Conservation (phyloP, 2,888 invertebrate genomes). For the Theodoxus fluviatilis region DNA sequence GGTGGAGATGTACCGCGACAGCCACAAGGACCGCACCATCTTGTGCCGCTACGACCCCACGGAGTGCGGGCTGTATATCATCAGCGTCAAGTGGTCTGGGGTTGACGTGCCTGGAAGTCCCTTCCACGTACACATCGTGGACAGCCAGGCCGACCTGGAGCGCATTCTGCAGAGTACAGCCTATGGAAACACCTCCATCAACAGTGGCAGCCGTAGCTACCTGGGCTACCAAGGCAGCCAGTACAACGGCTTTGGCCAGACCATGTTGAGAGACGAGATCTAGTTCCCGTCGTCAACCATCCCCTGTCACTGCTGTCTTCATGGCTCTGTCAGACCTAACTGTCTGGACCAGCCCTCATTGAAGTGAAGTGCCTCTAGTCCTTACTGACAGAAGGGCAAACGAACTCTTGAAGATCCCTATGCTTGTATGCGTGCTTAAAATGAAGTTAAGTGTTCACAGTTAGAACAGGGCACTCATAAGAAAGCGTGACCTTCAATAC, state of each 20-base stretch:
- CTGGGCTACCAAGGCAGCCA: neutral
- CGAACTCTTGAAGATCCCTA: no score
- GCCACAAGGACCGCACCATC: slow-evolving; percentile 96
- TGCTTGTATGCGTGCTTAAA: no score
- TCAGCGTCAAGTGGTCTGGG: slow-evolving; percentile 97
- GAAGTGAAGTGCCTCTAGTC: no score
- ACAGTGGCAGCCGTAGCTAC: slow-evolving; percentile 22
- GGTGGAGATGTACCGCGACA: slow-evolving; percentile 99
- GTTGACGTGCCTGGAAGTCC: slow-evolving; percentile 97
- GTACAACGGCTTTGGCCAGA: no score
- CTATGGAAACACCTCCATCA: slow-evolving; percentile 34
- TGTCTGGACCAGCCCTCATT: no score
- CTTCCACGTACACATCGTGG: slow-evolving; percentile 98
- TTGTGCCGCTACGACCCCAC: slow-evolving; percentile 98
- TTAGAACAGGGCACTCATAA: no score
- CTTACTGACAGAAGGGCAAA: no score
- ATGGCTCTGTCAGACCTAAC: neutral
- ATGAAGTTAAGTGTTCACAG: no score
- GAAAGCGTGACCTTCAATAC: no score
- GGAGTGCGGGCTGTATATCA: slow-evolving; percentile 97
- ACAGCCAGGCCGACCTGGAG: slow-evolving; percentile 91
- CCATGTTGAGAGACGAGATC: no score
- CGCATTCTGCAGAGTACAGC: slow-evolving; percentile 48
- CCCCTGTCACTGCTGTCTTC: slow-evolving; percentile 4
- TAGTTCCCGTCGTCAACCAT: slow-evolving; percentile 19